Conservation (phyloP, 30 jellyfish, hydroid and myxozoan genomes). For the Clytia hemisphaerica region DNA sequence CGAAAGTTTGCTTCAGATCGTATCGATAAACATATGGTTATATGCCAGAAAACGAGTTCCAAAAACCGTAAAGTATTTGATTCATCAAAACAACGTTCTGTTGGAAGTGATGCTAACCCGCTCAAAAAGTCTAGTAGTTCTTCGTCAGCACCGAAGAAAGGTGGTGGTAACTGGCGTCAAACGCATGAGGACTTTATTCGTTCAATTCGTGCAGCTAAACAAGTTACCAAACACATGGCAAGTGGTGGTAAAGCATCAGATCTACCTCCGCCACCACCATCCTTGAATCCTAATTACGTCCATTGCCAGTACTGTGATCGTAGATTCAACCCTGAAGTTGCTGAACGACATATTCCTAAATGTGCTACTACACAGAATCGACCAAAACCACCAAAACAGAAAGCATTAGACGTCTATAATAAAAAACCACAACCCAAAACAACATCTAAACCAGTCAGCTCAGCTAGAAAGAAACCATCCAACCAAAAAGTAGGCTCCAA, state of each 20-base stretch:
- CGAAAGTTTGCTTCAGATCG: slow-evolving; percentile 77
- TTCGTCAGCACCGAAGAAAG: slow-evolving; percentile 29
- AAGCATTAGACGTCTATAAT: slow-evolving; percentile 56
- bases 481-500: background rate
- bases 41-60: slow-evolving; percentile 43
- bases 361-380: slow-evolving; percentile 57
- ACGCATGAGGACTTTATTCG: slow-evolving; percentile 67
- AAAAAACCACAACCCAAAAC: background rate
- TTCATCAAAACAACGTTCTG: slow-evolving; percentile 64
- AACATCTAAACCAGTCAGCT: background rate
- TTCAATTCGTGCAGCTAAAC: slow-evolving; percentile 75
- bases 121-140: background rate
- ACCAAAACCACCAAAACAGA: slow-evolving; percentile 80
- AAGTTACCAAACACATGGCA: slow-evolving; percentile 50
- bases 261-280: slow-evolving; percentile 97
- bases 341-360: slow-evolving; percentile 89
- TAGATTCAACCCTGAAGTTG: slow-evolving; percentile 81
- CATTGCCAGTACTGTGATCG: slow-evolving; percentile 67
- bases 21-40: slow-evolving; percentile 48
- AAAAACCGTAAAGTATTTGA: slow-evolving; percentile 69
- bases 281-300: slow-evolving; percentile 75
- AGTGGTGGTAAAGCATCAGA: slow-evolving; percentile 92
- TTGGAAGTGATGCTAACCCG: slow-evolving; percentile 78
- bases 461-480: background rate
- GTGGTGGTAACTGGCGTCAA: slow-evolving; percentile 84